Evolutionary conservation across 2,888 invertebrate genomes (phyloP).

Genomic region (Iphiclides podalirius): DNA sequence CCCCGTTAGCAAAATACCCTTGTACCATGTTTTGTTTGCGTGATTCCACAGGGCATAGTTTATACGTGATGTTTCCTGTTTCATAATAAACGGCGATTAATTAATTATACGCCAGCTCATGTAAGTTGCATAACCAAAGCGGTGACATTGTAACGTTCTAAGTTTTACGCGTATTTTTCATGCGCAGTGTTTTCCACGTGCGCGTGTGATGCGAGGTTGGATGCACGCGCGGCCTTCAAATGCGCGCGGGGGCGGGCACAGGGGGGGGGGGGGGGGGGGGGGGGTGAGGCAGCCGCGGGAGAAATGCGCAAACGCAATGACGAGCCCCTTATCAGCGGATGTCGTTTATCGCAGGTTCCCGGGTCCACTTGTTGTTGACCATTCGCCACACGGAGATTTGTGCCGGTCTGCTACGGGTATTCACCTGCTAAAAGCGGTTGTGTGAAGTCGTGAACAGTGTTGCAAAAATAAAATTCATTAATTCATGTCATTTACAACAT

Average conservation of each 20-base stretch:
- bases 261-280: slow-evolving; percentile 20
- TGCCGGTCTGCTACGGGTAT: neutral
- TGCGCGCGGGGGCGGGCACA: slow-evolving; percentile 13
- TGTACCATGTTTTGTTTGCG: neutral
- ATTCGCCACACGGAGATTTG: slow-evolving; percentile 29
- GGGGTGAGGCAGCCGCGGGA: slow-evolving; percentile 29
- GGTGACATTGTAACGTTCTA: slow-evolving; percentile 12
- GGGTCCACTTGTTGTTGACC: slow-evolving; percentile 56
- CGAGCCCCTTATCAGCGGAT: slow-evolving; percentile 62
- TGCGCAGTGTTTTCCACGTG: slow-evolving; percentile 46
- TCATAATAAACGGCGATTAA: slow-evolving; percentile 12
- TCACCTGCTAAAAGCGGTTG: neutral
- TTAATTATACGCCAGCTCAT: slow-evolving; percentile 13
- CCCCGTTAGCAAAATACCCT: neutral
- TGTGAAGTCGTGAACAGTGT: too few relatives aligned
- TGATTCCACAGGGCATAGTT: slow-evolving; percentile 4
- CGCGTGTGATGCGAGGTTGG: slow-evolving; percentile 42
- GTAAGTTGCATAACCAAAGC: slow-evolving; percentile 13
- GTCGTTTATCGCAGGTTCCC: slow-evolving; percentile 63
- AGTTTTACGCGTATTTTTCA: slow-evolving; percentile 21
- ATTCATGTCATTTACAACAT: too few relatives aligned
- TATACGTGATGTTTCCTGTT: slow-evolving; percentile 14
- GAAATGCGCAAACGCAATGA: slow-evolving; percentile 60
- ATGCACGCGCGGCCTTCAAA: slow-evolving; percentile 20
- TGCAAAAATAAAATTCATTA: too few relatives aligned